Conservation (phyloP, 2,797 vertebrate species). For the Manis crassicaudata region DNA sequence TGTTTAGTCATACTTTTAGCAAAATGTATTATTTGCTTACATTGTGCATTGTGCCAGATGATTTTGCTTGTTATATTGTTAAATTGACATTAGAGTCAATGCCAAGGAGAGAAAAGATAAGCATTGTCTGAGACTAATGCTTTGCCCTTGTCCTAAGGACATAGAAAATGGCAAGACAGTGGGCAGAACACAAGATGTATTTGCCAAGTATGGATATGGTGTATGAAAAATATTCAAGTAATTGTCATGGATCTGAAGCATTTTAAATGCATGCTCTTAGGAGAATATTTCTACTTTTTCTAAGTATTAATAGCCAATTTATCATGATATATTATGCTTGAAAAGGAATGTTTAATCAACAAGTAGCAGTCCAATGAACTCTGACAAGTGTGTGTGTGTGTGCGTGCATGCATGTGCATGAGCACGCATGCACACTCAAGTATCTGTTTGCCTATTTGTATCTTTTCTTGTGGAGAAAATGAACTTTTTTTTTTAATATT, state of each 20-base stretch:
- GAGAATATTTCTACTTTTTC: not conserved
- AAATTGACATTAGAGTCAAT: not conserved
- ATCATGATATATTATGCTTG: constrained; percentile 27
- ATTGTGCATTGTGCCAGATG: not conserved
- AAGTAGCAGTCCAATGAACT: not conserved
- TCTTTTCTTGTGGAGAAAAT: not conserved
- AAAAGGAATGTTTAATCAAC: constrained; percentile 11
- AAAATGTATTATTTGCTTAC: constrained; percentile 1
- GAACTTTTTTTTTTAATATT: not conserved
- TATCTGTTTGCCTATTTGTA: not conserved
- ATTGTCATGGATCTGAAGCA: constrained; percentile 11
- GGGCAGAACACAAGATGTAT: not conserved
- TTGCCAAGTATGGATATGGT: not conserved
- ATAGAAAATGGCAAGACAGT: not conserved
- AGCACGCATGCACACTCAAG: not conserved
- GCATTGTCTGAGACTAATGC: not conserved
- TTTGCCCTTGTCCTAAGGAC: not conserved
- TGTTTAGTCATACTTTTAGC: not conserved
- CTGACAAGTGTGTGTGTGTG: not conserved
- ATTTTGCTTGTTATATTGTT: constrained; percentile 25
- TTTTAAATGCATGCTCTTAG: constrained; percentile 11
- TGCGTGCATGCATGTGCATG: not conserved
- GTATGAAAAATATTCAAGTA: not conserved
- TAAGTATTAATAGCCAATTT: not conserved
- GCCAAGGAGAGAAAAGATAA: constrained; percentile 46